Evolutionary conservation across 1,140 invertebrate species (phyloP), one percentile per base, ranked within the genome.

Genomic region (Chelonus insularis): DNA sequence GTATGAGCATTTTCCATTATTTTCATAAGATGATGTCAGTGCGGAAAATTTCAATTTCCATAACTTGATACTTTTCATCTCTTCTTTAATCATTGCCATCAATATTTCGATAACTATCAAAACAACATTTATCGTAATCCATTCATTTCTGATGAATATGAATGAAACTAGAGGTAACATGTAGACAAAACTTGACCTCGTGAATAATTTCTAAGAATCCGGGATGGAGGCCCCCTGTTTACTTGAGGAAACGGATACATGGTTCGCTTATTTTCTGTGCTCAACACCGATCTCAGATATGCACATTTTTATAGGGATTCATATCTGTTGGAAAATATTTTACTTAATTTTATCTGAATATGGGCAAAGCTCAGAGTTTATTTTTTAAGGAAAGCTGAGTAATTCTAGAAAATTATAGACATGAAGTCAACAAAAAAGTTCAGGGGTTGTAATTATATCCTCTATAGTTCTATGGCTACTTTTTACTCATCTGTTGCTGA

Each of bases 221-320:
- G 25, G 41, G 56, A 57, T 48, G 32, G 45, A 39, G 20, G 12
- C n/a, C 41, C 56, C 29, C 14, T 43, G 11, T 39, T 20, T 0
- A 52, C 55, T 67, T 56, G 59, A 71, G 72, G 71, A 73, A 74
- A 69, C 70, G 73, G 69, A 72, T 67, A 75, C 70, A 72, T 67
- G 71, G 67, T 59, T 70, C 63, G 66, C 60, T 71, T 66, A 62
- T 57, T 70, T 54, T 48, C 57, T 32, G 36, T 8, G 51, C 45
- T 29, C 14, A 32, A 37, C 47, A 54, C 60, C 60, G 57, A 57
- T 57, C 8, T 7, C 7, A 20, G 25, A 57, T 34, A 57, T 39
- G 51, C 18, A 55, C 36, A 12, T 9, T 37, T 55, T 39, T 32
- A 55, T 39, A 32, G 6, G 51, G 32, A 32, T 55, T 37, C 36